phyloP scores from a whole-genome alignment of 2,797 vertebrate species.

The Tympanoctomys barrerae region DNA sequence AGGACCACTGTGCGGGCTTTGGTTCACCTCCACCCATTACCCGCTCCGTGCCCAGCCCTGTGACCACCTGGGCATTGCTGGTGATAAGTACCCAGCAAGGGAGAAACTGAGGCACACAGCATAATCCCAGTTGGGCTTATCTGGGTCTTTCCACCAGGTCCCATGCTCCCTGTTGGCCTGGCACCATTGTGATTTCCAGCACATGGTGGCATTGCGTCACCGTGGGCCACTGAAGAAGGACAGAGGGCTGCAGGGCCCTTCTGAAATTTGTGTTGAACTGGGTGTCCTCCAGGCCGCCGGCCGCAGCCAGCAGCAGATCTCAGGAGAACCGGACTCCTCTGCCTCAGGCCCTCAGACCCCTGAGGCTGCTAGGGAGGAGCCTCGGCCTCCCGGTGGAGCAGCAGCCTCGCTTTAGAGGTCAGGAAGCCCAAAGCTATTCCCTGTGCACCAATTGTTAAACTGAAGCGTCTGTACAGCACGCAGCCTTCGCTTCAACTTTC shows the following conservation, averaged over 20 bases:
- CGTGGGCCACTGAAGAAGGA: fast-evolving
- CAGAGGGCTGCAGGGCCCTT: not conserved
- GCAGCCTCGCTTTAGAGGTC: not conserved
- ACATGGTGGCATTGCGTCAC: not conserved
- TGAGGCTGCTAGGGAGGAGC: not conserved
- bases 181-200: not conserved
- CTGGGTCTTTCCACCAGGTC: fast-evolving
- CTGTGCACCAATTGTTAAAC: not conserved
- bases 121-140: not conserved
- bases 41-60: fast-evolving
- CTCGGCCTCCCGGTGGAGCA: no score
- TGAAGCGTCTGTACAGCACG: not conserved
- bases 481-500: not conserved
- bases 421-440: not conserved
- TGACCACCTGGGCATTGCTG: fast-evolving
- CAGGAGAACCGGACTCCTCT: not conserved
- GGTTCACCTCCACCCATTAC: not conserved
- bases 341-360: not conserved
- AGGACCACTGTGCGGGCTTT: not conserved
- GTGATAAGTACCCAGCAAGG: not conserved
- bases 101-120: not conserved
- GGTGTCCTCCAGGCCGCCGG: not conserved
- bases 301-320: not conserved
- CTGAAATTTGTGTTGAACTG: not conserved
- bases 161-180: not conserved